Conservation (phyloP, 2,888 invertebrate genomes). For the Malthinus flaveolus region DNA sequence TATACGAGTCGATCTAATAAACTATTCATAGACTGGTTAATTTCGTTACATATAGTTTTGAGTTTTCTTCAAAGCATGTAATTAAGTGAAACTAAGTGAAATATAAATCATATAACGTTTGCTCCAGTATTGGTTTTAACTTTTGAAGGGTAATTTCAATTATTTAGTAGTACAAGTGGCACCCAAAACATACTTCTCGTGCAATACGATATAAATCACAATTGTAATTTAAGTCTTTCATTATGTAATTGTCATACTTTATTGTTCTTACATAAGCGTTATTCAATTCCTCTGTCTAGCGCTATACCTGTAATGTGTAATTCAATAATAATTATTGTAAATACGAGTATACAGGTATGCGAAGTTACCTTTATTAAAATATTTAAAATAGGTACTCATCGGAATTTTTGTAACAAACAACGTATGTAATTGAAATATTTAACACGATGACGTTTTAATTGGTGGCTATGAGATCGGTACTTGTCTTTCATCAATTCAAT, state of each 20-base stretch:
- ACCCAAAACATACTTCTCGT: slow-evolving; percentile 26
- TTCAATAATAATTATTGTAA: not conserved
- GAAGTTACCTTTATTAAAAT: no score
- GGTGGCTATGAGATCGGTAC: slow-evolving; percentile 18
- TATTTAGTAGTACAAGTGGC: slow-evolving; percentile 33
- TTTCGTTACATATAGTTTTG: slow-evolving; percentile 20
- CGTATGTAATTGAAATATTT: slow-evolving; percentile 23
- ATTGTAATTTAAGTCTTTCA: slow-evolving; percentile 13
- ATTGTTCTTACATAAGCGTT: slow-evolving; percentile 9
- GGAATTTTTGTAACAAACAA: slow-evolving; percentile 6
- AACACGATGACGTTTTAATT: slow-evolving; percentile 19
- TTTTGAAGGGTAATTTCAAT: slow-evolving; percentile 26
- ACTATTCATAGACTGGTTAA: slow-evolving; percentile 21
- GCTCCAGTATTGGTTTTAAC: slow-evolving; percentile 30
- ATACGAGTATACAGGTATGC: no score
- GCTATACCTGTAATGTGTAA: slow-evolving; percentile 1
- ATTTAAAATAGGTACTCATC: not conserved
- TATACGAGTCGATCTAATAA: slow-evolving; percentile 6
- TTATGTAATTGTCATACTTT: slow-evolving; percentile 20
- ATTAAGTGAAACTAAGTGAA: slow-evolving; percentile 29
- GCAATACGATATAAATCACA: slow-evolving; percentile 24
- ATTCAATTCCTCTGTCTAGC: not conserved
- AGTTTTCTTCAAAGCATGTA: slow-evolving; percentile 19
- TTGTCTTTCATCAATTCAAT: slow-evolving; percentile 16
- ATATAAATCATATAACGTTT: slow-evolving; percentile 32